Conservation (phyloP, 1,140 invertebrate genomes). For the Luehdorfia chinensis region DNA sequence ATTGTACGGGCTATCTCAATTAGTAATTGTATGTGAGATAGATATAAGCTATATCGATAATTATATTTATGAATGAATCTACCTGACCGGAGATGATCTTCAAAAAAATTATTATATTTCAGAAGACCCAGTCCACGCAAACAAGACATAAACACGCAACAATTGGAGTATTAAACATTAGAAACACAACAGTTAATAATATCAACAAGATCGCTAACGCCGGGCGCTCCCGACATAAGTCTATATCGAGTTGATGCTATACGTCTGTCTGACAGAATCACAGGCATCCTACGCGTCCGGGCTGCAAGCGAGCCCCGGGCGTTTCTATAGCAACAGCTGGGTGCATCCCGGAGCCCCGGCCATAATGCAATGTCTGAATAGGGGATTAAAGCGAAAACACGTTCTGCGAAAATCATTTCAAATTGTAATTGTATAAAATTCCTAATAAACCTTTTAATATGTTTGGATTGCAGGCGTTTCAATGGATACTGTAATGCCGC, state of each 20-base stretch:
- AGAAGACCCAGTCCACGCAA: no score
- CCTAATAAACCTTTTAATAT: conserved; percentile 2
- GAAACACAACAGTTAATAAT: no score
- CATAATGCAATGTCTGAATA: conserved; percentile 5
- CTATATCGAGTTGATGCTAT: conserved; percentile 12
- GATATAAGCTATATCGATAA: no score
- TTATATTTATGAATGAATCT: no score
- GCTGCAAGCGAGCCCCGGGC: conserved; percentile 18
- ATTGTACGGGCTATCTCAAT: no score
- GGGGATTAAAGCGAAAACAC: conserved; percentile 10
- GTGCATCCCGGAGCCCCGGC: conserved; percentile 28
- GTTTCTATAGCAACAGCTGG: conserved; percentile 30
- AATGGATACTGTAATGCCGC: no score
- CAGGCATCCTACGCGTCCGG: not conserved
- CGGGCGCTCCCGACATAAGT: conserved; percentile 6
- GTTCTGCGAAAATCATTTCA: conserved; percentile 11
- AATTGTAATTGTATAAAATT: conserved; percentile 4
- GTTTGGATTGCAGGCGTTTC: not conserved
- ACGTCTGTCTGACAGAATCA: conserved; percentile 5
- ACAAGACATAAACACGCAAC: no score
- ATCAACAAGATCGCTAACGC: no score
- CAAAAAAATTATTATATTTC: no score
- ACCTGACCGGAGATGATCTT: no score
- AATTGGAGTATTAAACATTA: no score
- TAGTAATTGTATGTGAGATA: no score